These are phyloP conservation scores for Delia radicum DNA, from an alignment of 1,140 invertebrate species.

Conservation along the genomic window DNA sequence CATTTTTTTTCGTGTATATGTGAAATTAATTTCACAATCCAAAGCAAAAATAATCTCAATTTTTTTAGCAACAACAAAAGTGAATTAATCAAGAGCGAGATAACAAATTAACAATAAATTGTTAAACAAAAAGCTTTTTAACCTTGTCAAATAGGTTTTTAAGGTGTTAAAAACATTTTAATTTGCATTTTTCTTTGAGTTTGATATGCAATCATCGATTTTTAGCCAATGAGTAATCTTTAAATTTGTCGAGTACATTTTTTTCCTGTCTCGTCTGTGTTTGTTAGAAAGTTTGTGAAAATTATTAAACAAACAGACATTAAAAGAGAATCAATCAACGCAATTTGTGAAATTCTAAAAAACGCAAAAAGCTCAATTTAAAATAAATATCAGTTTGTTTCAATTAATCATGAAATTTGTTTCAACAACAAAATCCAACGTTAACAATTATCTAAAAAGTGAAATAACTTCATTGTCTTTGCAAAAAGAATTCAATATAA, in stretches of 20 bases:
- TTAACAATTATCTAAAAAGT: constrained; percentile 32
- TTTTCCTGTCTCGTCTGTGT: neutral
- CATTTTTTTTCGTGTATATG: constrained; percentile 7
- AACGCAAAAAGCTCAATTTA: neutral
- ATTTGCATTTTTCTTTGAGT: constrained; percentile 1
- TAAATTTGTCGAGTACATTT: neutral
- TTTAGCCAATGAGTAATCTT: neutral
- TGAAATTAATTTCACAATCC: neutral
- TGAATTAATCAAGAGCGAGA: neutral
- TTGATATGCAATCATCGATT: neutral
- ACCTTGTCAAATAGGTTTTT: neutral
- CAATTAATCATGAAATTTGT: constrained; percentile 55
- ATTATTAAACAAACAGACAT: neutral
- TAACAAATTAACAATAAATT: neutral
- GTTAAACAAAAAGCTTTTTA: neutral
- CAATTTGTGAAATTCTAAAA: neutral
- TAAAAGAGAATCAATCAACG: neutral
- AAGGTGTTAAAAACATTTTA: neutral
- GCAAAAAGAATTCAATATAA: constrained; percentile 34
- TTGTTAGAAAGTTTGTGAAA: neutral
- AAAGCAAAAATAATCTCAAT: neutral
- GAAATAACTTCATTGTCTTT: constrained; percentile 31
- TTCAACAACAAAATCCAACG: constrained; percentile 44
- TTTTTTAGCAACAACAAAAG: neutral
- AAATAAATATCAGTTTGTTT: constrained; percentile 12